Percentiles rank a stretch among this genome's conserved stretches.
These are phyloP conservation scores for Sylvilagus bachmani DNA, from an alignment of 2,113 vertebrate genomes.

Conservation along the genomic window DNA sequence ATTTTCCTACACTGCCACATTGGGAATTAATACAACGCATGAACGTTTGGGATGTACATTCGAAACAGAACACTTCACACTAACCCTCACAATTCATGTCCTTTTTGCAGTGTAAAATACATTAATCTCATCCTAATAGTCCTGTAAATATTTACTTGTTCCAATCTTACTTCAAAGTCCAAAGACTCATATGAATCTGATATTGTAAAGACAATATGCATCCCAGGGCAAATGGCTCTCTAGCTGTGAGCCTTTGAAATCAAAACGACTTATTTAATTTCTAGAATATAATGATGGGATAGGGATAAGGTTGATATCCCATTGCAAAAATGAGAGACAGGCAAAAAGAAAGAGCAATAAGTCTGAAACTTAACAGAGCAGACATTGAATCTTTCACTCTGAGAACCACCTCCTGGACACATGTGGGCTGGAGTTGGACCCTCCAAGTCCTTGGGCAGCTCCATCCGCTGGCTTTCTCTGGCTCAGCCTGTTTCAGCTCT, in stretches of 20 bases:
- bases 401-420: not conserved
- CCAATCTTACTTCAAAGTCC: not conserved
- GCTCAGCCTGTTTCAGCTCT: no score
- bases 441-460: no score
- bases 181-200: not conserved
- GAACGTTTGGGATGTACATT: not conserved
- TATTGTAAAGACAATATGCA: not conserved
- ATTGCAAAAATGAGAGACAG: not conserved
- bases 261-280: not conserved
- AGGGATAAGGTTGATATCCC: not conserved
- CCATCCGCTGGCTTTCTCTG: no score
- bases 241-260: not conserved
- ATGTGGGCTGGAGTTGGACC: no score
- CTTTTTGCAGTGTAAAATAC: not conserved
- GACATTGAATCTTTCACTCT: not conserved
- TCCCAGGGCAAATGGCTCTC: not conserved
- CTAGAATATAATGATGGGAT: not conserved
- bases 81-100: not conserved
- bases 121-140: not conserved
- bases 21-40: not conserved
- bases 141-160: not conserved
- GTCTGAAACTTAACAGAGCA: not conserved
- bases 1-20: not conserved
- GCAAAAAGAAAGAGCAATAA: not conserved
- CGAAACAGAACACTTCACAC: not conserved